Evolutionary conservation across 2,888 invertebrate species (phyloP).

Genomic region (Balanococcus diminutus): DNA sequence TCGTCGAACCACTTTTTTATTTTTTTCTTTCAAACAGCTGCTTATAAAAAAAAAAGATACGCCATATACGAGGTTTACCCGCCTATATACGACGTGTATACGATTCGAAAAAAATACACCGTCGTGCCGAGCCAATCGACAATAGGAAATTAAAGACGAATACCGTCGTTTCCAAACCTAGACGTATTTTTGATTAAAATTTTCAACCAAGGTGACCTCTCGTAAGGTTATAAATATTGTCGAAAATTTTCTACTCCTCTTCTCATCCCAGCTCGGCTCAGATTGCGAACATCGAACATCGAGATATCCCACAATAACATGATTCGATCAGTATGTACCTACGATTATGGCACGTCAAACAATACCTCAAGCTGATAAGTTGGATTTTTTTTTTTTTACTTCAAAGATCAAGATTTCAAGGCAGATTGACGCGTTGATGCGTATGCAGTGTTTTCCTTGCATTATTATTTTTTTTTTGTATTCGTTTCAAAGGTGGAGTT

Average conservation of each 20-base stretch:
- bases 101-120: not conserved
- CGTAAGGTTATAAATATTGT: not conserved
- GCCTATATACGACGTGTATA: not conserved
- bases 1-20: conserved; percentile 29
- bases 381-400: not conserved
- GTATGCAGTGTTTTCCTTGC: not conserved
- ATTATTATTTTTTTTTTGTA: not conserved
- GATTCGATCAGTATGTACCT: not conserved
- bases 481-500: not conserved
- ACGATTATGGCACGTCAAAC: not conserved
- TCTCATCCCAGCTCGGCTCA: too few relatives aligned
- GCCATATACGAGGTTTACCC: not conserved
- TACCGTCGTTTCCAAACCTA: not conserved
- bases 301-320: not conserved
- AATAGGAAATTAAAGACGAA: conserved; percentile 26
- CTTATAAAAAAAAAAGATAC: conserved; percentile 22
- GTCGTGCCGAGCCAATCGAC: conserved; percentile 16
- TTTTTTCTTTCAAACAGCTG: not conserved
- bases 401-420: not conserved
- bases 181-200: conserved; percentile 17
- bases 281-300: not conserved
- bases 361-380: not conserved
- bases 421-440: not conserved
- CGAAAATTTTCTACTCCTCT: not conserved
- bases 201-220: not conserved